Base-by-base conservation (phyloP, 92 coral and sea anemone species). In the Siderastrea radians region DNA sequence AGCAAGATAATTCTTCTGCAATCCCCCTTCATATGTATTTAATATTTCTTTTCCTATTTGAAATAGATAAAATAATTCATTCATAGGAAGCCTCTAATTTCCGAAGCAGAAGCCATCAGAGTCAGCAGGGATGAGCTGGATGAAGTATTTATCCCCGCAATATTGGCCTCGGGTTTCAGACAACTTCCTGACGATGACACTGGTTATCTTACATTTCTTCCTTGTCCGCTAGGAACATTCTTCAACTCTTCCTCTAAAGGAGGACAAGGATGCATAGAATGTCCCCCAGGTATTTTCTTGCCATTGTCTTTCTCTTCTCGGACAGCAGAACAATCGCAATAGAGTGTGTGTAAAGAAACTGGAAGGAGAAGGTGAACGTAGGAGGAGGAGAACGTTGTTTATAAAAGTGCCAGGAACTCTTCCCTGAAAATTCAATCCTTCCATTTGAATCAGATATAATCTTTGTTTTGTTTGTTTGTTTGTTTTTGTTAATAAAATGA, bases 201-300 rank as follows among this genome's bases (percentile, higher is more conserved):
- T 9, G 9, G 10, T 14, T 26, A 5, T 66, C 45, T 19, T 38
- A 66, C 45, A n/a, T 66, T 1, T 38, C 10, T 38, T 19, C 71
- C 71, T 7, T 66, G 71, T 66, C 71, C 71, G 3, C 13, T 9
- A 4, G 71, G 71, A 66, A 66, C 71, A 38, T 66, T 63, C 43
- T 66, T 19, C 71, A 66, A 66, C 71, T 66, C 71, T 66, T 66
- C 71, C n/a, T 66, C 71, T 26, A n/a, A 66, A 7, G 71, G 71
- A 7, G 43, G 3, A 66, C 71, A 66, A 26, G 71, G 71, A 66
- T 66, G 71, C 45, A 26, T 38, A 66, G 12, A 17, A 9, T 66
- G 71, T 13, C 71, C 48, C 43, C 71, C 71, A 38, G 71, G 71
- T 66, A 26, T 26, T 26, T 26, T 26, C 38, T 26, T 26, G 38